A percentile compares a stretch with the other conserved stretches of the same genome.
Conservation (phyloP, 35 echinoderm and acorn worm genomes). For the Holothuria glaberrima region DNA sequence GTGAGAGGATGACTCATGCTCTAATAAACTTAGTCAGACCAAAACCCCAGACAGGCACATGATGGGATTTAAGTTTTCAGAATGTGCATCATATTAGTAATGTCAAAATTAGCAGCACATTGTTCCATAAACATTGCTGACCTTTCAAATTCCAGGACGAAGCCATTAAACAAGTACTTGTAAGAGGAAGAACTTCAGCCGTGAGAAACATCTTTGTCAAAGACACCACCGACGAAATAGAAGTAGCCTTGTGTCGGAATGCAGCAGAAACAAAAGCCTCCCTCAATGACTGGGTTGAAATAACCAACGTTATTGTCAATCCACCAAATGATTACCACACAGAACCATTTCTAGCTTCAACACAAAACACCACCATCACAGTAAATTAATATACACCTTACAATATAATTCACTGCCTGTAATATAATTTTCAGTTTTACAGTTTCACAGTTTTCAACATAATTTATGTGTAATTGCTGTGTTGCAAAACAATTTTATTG, state of each 20-base stretch:
- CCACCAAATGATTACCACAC: background rate
- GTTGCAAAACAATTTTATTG: background rate
- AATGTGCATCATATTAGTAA: no score
- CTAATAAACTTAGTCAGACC: no score
- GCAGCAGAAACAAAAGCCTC: conserved; percentile 6
- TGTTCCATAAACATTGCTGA: background rate
- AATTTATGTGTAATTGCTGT: background rate
- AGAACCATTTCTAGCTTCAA: conserved; percentile 2
- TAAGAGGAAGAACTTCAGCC: background rate
- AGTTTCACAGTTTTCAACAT: background rate
- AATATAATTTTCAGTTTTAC: background rate
- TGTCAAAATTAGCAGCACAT: no score
- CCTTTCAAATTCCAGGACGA: background rate
- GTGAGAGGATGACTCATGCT: no score
- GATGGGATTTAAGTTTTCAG: no score
- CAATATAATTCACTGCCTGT: background rate
- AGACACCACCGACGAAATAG: background rate
- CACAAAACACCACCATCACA: conserved; percentile 2
- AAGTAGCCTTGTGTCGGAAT: conserved; percentile 13
- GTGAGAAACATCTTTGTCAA: conserved; percentile 17
- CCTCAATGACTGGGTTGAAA: conserved; percentile 15
- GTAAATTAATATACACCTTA: background rate
- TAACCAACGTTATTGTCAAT: conserved; percentile 14
- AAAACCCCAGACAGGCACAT: no score
- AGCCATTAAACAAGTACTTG: background rate